A percentile compares a stretch with the other conserved stretches of the same genome.
Conservation (phyloP, 2,797 vertebrate genomes). For the Melanotaenia maccullochi region DNA sequence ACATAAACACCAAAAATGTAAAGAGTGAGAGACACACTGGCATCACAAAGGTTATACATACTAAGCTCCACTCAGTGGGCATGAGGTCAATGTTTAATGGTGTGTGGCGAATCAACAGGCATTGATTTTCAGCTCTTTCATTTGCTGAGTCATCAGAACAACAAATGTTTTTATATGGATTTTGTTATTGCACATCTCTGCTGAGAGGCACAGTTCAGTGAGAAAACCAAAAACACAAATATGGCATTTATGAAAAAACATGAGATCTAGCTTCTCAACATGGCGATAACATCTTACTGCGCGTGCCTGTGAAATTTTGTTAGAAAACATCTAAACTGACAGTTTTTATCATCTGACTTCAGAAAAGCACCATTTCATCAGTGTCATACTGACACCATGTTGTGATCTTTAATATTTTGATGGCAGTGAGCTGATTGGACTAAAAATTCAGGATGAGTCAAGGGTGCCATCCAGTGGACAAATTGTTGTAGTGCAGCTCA, state of each 20-base stretch:
- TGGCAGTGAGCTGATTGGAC: neutral
- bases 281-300: neutral
- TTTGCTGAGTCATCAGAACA: slow-evolving; percentile 1
- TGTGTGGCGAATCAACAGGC: neutral
- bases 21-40: neutral
- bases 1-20: neutral
- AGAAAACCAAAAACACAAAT: neutral
- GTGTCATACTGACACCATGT: neutral
- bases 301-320: neutral
- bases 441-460: neutral
- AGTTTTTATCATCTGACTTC: neutral
- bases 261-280: neutral
- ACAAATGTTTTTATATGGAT: neutral
- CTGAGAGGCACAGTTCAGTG: neutral
- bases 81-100: slow-evolving; percentile 1
- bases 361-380: neutral
- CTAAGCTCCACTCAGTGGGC: neutral
- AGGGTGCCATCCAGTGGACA: slow-evolving; percentile 50
- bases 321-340: neutral
- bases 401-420: neutral
- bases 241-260: neutral
- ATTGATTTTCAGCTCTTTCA: neutral
- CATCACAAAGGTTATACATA: neutral
- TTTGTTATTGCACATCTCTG: neutral
- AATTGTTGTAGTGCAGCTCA: slow-evolving; percentile 30